Evolutionary conservation across 2,113 vertebrate species (phyloP), one percentile per base, ranked within the genome.

Genomic region (Lagopus leucura): DNA sequence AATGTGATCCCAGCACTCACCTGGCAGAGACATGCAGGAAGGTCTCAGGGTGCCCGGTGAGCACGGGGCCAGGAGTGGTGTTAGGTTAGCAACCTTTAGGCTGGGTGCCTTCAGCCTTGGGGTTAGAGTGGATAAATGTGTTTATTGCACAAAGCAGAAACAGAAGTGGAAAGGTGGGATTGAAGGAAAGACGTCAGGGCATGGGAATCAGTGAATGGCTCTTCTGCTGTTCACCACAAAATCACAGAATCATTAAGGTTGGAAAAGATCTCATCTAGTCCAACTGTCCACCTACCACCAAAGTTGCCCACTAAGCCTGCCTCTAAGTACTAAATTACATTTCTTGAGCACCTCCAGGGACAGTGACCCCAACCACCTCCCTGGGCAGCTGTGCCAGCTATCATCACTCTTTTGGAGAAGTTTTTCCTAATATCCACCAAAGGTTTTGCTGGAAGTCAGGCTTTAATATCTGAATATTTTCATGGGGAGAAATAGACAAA

Each of bases 61-160:
- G 82, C 34, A 0, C 36, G 7, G 63, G 10, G 42, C 42, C 32
- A 58, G 28, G 18, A 0, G 21, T 70, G 19, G 38, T 0, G 21
- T 6, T 63, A 34, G 28, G 21, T 0, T 0, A 15, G 1, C 15
- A 77, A 70, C 52, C 65, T 55, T 50, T 15, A 17, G 22, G 52
- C 64, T 67, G 25, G 21, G 21, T 3, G 11, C 24, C 11, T 42
- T 40, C 28, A 85, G 52, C 28, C 55, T 30, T 12, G 48, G 34
- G 72, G 58, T 60, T 70, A 5, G 13, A 70, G 11, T 5, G 42
- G 47, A 54, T 52, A 57, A 81, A 81, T 0, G 25, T 28, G 0
- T 15, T 81, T 3, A 7, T 55, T 47, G 52, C 54, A 38, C 24
- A 16, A 54, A 64, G 78, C 28, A 55, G 48, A 74, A 42, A 0